These are phyloP conservation scores for Sula dactylatra DNA, from an alignment of 2,113 vertebrate species.

Conservation along the genomic window DNA sequence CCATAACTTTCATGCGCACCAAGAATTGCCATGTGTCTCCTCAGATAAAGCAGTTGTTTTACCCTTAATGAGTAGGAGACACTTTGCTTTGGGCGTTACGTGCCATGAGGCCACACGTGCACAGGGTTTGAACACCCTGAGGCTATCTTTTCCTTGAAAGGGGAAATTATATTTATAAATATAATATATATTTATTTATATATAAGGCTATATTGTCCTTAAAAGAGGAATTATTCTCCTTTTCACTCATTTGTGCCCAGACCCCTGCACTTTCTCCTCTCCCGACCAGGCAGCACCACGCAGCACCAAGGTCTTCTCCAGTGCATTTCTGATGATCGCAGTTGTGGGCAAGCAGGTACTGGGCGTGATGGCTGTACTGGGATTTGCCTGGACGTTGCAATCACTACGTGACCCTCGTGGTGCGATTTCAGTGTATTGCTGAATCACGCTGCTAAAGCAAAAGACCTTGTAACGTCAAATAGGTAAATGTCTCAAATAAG, in stretches of 20 bases:
- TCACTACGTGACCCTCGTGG: rapidly evolving
- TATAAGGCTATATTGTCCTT: background rate
- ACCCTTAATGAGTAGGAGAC: background rate
- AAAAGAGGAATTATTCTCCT: background rate
- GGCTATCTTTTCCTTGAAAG: background rate
- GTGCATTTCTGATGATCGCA: background rate
- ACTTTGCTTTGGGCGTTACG: rapidly evolving
- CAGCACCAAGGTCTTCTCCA: background rate
- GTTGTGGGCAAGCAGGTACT: background rate
- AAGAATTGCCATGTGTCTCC: background rate
- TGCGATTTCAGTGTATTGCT: background rate
- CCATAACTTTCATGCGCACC: background rate
- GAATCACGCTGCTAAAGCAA: background rate
- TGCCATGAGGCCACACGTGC: rapidly evolving
- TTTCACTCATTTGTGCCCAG: background rate
- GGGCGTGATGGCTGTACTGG: background rate
- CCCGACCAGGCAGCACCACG: background rate
- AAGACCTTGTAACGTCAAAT: background rate
- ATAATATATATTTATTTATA: no score
- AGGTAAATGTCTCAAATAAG: background rate
- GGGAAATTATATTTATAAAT: background rate
- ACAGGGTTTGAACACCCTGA: rapidly evolving
- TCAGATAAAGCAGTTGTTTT: background rate
- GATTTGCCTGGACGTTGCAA: background rate
- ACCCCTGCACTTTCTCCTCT: background rate